phyloP scores from a whole-genome alignment of 1,140 invertebrate species.

The Paraescarpia echinospica region DNA sequence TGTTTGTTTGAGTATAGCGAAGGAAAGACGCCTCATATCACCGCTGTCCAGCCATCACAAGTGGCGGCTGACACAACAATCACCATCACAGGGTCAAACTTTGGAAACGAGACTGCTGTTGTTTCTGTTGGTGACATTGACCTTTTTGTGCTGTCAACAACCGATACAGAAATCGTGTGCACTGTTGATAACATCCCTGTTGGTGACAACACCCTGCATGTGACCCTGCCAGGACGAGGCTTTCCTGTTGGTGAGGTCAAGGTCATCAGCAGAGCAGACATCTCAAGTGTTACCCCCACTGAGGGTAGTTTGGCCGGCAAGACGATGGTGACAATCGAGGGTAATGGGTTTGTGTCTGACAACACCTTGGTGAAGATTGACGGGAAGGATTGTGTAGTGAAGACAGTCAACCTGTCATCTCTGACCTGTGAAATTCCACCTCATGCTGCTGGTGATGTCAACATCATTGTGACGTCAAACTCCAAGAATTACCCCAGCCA shows the following conservation, averaged over 20 bases:
- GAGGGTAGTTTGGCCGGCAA: background rate
- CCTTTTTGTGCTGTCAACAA: background rate
- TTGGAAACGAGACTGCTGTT: background rate
- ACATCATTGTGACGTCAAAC: conserved; percentile 16
- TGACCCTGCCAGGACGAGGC: background rate
- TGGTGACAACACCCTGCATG: conserved; percentile 5
- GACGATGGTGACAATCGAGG: background rate
- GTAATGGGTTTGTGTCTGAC: background rate
- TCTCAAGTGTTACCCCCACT: background rate
- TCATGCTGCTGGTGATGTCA: conserved; percentile 7
- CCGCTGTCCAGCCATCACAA: background rate
- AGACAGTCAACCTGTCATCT: background rate
- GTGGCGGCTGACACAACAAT: conserved; percentile 10
- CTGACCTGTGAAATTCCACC: conserved; percentile 9
- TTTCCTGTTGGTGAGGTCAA: background rate
- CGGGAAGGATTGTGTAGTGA: background rate
- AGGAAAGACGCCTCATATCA: conserved; percentile 6
- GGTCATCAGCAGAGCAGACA: background rate
- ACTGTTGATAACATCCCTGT: conserved; percentile 10
- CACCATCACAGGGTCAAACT: conserved; percentile 17
- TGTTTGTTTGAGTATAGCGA: background rate
- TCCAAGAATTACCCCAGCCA: background rate
- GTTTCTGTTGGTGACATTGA: conserved; percentile 9
- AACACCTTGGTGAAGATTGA: conserved; percentile 7
- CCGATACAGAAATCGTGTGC: background rate